Evolutionary conservation across 2,888 invertebrate species (phyloP), one percentile per base, ranked within the genome.

Genomic region (Didymodactylos carnosus): DNA sequence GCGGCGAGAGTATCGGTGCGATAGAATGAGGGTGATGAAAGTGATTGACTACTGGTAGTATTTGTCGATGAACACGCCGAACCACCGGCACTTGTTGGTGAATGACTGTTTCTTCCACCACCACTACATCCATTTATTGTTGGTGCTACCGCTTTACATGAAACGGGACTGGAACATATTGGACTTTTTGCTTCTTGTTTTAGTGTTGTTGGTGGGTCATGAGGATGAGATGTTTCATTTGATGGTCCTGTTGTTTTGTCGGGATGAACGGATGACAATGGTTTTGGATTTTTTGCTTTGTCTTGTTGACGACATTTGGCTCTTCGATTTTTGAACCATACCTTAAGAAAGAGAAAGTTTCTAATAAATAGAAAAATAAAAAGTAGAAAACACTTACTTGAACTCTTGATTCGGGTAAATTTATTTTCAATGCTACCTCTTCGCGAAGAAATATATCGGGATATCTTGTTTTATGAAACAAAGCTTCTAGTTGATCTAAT

Each of bases 401-500:
- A 14, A 97, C 95, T 84, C 98, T 87, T 35, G 94, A 94, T 85
- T 98, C 98, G 0, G 97, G 94, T 71, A 98, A 86, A 85, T 91
- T 93, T 80, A 98, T 98, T 86, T 97, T 95, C 75, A 94, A 84
- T 0, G 98, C 97, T 70, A 97, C 95, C 84, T 98, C 98, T 81
- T 98, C 98, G 75, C 98, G 86, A 94, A 95, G 94, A 86, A 97
- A 98, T 83, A 98, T 97, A 85, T 98, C 98, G 5, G 98, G 86
- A 79, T 98, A 98, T 80, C 95, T 87, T 13, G 97, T 98, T 85
- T 94, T 97, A 78, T 89, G 88, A 84, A 98, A 98, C 70, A 97
- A 86, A 0, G 89, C 87, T 82, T 99, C 98, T 77, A 99, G 85
- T 13, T 95, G 89, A 84, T 97, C 95, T 78, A 98, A 87, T 82